phyloP scores from a whole-genome alignment of 1,140 invertebrate species.

The Anastatus disparis region DNA sequence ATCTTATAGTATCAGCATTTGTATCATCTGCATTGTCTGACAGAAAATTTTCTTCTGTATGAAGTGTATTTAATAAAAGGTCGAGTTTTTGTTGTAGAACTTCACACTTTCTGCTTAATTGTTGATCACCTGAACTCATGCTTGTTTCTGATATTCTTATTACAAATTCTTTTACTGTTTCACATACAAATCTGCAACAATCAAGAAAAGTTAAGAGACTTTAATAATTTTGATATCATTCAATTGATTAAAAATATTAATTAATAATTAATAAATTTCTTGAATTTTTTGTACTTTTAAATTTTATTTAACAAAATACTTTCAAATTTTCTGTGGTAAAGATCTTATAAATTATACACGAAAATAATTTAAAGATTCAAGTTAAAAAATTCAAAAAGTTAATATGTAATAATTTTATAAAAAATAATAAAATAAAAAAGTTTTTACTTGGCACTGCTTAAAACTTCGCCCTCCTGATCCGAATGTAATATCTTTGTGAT shows the following conservation, averaged over 20 bases:
- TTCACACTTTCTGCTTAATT: conserved; percentile 76
- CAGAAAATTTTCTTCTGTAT: conserved; percentile 70
- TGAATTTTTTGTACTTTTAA: no score
- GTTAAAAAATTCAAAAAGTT: no score
- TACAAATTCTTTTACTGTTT: conserved; percentile 84
- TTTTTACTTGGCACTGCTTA: conserved; percentile 82
- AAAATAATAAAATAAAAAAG: no score
- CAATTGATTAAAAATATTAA: no score
- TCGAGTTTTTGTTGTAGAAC: conserved; percentile 83
- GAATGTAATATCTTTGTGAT: conserved; percentile 89
- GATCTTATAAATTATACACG: no score
- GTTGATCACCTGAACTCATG: conserved; percentile 71
- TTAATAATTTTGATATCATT: no score
- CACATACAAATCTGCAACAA: conserved; percentile 74
- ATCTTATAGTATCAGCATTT: conserved; percentile 45
- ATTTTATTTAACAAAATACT: no score
- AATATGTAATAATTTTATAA: no score
- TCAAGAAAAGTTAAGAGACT: no score
- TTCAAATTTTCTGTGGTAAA: no score
- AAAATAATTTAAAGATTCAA: no score
- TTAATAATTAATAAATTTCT: no score
- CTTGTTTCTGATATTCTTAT: conserved; percentile 71
- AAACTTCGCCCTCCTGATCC: conserved; percentile 79
- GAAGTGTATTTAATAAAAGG: conserved; percentile 77
- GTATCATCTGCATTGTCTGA: conserved; percentile 48